phyloP scores from a whole-genome alignment of 1,140 invertebrate genomes.

The Watersipora subatra region DNA sequence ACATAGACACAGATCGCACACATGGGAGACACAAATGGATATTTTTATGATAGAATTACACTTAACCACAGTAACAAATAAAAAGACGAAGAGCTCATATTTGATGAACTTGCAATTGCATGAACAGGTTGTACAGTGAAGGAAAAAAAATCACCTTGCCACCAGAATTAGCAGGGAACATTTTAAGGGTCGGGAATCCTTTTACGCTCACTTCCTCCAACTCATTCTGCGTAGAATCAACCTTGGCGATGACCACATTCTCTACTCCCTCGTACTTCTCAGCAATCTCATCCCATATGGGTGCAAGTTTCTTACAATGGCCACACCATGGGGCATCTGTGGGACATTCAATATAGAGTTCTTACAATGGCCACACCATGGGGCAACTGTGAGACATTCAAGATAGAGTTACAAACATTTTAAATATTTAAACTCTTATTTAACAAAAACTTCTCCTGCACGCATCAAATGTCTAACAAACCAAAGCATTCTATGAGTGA shows the following conservation, averaged over 20 bases:
- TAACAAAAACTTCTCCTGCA: too few relatives aligned
- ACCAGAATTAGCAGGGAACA: conserved; percentile 83
- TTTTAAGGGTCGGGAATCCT: conserved; percentile 90
- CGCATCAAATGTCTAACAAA: too few relatives aligned
- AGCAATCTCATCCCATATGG: conserved; percentile 81
- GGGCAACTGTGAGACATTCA: conserved; percentile 58
- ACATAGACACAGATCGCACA: background rate
- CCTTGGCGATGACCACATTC: conserved; percentile 86
- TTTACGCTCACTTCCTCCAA: conserved; percentile 70
- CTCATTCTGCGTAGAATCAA: conserved; percentile 95
- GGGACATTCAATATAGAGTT: conserved; percentile 70
- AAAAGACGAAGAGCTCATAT: background rate
- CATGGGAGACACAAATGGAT: background rate
- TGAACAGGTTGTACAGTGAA: background rate
- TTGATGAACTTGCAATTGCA: background rate
- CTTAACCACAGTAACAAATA: background rate
- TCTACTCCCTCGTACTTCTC: conserved; percentile 71
- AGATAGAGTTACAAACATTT: too few relatives aligned
- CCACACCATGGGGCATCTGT: conserved; percentile 79
- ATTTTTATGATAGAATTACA: background rate
- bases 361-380: conserved; percentile 92
- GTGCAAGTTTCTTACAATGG: conserved; percentile 89
- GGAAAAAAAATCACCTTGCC: conserved; percentile 51
- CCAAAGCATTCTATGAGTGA: too few relatives aligned
- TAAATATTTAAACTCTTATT: too few relatives aligned